Percentiles rank a stretch among this genome's conserved stretches.
These are phyloP conservation scores for Sander vitreus DNA, from an alignment of 2,113 vertebrate species.

Conservation along the genomic window DNA sequence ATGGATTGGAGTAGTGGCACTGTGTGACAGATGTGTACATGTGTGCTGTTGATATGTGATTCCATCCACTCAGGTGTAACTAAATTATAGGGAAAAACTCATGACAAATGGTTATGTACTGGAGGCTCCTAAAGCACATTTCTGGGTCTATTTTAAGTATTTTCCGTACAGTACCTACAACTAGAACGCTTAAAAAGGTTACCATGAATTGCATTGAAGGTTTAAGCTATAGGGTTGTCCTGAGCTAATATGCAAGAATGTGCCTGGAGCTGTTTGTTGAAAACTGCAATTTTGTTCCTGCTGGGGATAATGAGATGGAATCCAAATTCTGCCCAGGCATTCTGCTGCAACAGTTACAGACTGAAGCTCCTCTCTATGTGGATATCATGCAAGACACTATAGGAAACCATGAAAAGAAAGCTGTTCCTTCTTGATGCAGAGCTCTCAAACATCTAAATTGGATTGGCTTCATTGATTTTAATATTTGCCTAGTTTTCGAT, in stretches of 20 bases:
- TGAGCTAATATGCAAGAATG: background rate
- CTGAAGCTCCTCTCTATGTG: background rate
- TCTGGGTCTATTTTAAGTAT: background rate
- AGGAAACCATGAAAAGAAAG: background rate
- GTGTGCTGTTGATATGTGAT: slow-evolving; percentile 8
- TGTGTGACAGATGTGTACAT: slow-evolving; percentile 1
- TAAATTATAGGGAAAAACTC: background rate
- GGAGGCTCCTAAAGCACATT: background rate
- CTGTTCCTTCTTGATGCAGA: slow-evolving; percentile 1
- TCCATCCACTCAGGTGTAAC: background rate
- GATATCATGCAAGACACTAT: background rate
- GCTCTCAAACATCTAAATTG: slow-evolving; percentile 35
- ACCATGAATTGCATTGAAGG: background rate
- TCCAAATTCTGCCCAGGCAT: background rate
- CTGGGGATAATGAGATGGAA: background rate
- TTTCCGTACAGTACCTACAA: background rate
- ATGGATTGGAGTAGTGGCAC: background rate
- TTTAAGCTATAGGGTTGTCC: background rate
- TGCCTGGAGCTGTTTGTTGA: background rate
- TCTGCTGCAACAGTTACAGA: background rate
- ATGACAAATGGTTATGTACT: background rate
- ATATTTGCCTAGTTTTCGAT: slow-evolving; percentile 1
- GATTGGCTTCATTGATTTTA: slow-evolving; percentile 36
- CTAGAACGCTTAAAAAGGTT: background rate
- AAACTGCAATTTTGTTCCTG: background rate